Conservation (phyloP, 2,113 vertebrate species). For the Erythrolamprus reginae region DNA sequence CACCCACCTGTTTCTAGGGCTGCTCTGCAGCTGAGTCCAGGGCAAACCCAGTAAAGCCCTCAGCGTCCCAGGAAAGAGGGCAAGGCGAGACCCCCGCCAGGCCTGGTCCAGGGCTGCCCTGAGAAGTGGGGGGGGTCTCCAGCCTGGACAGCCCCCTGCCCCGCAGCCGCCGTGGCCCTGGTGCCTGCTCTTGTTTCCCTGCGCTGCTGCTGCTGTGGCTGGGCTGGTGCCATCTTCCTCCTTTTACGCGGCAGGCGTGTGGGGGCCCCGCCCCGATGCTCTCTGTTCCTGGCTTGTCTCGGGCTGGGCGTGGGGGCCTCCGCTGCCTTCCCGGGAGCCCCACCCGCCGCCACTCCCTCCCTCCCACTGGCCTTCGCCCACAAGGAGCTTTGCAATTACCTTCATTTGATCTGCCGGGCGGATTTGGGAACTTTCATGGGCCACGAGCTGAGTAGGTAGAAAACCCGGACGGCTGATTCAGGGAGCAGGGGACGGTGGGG, state of each 20-base stretch:
- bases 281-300: conserved; percentile 81
- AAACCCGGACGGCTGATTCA: conserved; percentile 39
- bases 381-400: conserved; percentile 70
- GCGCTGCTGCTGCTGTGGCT: background rate
- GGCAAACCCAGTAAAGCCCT: background rate
- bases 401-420: conserved; percentile 65
- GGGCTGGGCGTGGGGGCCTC: conserved; percentile 71
- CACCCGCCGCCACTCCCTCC: conserved; percentile 71
- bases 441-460: conserved; percentile 47
- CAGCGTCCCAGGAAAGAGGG: background rate
- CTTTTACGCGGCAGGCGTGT: conserved; percentile 72
- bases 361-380: conserved; percentile 71
- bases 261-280: conserved; percentile 75
- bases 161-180: background rate
- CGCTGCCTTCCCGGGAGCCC: conserved; percentile 62
- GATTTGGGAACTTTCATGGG: conserved; percentile 61
- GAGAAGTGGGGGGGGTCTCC: background rate
- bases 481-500: background rate
- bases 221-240: conserved; percentile 39
- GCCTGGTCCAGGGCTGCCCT: background rate
- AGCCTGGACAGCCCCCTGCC: background rate
- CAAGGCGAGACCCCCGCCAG: background rate
- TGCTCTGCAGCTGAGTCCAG: background rate
- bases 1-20: background rate
- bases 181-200: background rate